phyloP scores from a whole-genome alignment of 2,113 vertebrate species.

The Chrysemys picta region DNA sequence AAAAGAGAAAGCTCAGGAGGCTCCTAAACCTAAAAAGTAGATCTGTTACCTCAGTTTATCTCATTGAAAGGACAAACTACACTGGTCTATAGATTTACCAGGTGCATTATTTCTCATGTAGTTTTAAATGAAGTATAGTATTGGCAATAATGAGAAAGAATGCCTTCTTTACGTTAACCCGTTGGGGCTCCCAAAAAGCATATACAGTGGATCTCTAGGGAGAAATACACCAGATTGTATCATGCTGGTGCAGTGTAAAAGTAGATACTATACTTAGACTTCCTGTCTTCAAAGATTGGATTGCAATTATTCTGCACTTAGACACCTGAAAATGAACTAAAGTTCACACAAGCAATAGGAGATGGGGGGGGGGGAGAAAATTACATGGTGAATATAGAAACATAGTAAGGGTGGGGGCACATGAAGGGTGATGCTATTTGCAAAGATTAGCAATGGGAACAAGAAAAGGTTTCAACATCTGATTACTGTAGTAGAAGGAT shows the following conservation, averaged over 20 bases:
- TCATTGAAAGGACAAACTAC: slow-evolving; percentile 65
- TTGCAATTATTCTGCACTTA: background rate
- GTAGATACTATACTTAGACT: background rate
- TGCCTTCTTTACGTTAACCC: slow-evolving; percentile 31
- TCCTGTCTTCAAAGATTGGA: slow-evolving; percentile 1
- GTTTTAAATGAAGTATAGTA: slow-evolving; percentile 55
- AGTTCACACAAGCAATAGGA: background rate
- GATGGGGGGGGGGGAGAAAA: background rate
- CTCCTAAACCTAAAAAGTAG: slow-evolving; percentile 77
- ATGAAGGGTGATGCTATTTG: background rate
- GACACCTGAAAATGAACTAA: background rate
- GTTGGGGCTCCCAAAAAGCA: slow-evolving; percentile 38
- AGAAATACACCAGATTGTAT: slow-evolving; percentile 39
- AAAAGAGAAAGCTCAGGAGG: slow-evolving; percentile 75
- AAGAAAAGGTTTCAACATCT: background rate
- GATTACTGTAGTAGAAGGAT: background rate
- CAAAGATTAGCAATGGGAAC: background rate
- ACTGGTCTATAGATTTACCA: slow-evolving; percentile 67
- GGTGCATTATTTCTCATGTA: slow-evolving; percentile 38
- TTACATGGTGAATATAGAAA: background rate
- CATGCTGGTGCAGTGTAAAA: slow-evolving; percentile 35
- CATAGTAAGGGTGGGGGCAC: background rate
- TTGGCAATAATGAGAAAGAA: slow-evolving; percentile 62
- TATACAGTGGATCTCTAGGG: slow-evolving; percentile 29
- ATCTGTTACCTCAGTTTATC: slow-evolving; percentile 74